Percentiles rank a stretch among this genome's conserved stretches.
Evolutionary conservation across 2,113 vertebrate genomes (phyloP).

Genomic region (Rallus limicola): DNA sequence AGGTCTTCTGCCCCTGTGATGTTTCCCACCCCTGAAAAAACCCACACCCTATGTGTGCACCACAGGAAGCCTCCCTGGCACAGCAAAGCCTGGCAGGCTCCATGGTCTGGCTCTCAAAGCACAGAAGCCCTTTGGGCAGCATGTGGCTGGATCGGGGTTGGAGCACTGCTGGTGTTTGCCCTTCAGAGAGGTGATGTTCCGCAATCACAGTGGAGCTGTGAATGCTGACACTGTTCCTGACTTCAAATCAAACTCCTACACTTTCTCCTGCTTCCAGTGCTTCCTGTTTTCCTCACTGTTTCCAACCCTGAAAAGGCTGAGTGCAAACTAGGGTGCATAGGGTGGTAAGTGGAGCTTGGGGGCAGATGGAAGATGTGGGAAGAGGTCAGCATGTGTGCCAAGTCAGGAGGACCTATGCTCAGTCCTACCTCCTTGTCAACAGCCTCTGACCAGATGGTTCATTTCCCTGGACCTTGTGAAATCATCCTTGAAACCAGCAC

Average conservation of each 20-base stretch:
- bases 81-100: fast-evolving
- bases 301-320: background rate
- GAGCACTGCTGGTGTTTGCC: background rate
- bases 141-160: fast-evolving
- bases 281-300: background rate
- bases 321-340: background rate
- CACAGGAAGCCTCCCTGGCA: background rate
- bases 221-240: background rate
- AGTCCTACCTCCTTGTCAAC: background rate
- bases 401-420: no score
- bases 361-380: background rate
- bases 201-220: background rate
- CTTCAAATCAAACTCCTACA: constrained; percentile 14
- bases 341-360: fast-evolving
- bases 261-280: background rate
- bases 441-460: background rate
- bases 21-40: background rate
- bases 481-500: background rate
- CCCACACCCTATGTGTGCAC: fast-evolving
- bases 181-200: background rate
- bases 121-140: background rate
- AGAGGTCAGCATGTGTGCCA: fast-evolving
- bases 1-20: fast-evolving
- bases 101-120: fast-evolving
- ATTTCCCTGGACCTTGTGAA: background rate